A percentile compares a stretch with the other conserved stretches of the same genome.
phyloP scores from a whole-genome alignment of 2,888 invertebrate genomes.

The Allophyes oxyacanthae region DNA sequence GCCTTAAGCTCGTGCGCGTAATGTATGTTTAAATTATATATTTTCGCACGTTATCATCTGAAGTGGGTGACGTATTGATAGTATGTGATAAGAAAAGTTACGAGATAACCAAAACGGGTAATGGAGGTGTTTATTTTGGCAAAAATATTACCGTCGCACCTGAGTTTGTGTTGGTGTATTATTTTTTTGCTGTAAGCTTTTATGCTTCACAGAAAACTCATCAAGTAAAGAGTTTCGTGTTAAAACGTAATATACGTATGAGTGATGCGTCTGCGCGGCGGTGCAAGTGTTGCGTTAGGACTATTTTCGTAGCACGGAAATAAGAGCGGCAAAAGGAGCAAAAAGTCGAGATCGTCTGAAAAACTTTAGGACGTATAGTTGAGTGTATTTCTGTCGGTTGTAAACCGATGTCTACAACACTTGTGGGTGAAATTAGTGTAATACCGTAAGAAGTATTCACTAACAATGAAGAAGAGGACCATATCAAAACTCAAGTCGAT shows the following conservation, averaged over 20 bases:
- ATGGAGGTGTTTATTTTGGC: slow-evolving; percentile 53
- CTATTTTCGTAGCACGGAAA: slow-evolving; percentile 90
- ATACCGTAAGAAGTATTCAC: slow-evolving; percentile 52
- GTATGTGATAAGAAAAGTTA: slow-evolving; percentile 67
- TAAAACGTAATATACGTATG: slow-evolving; percentile 66
- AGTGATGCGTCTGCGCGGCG: slow-evolving; percentile 85
- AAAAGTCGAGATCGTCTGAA: slow-evolving; percentile 84
- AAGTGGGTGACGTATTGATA: slow-evolving; percentile 70
- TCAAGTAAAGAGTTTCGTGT: slow-evolving; percentile 50
- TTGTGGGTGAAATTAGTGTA: slow-evolving; percentile 70
- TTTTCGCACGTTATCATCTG: slow-evolving; percentile 59
- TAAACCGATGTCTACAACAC: slow-evolving; percentile 76
- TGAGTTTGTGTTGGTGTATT: slow-evolving; percentile 31
- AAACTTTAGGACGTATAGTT: slow-evolving; percentile 86
- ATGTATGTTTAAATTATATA: slow-evolving; percentile 54
- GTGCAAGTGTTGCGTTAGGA: slow-evolving; percentile 85
- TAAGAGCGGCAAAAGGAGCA: slow-evolving; percentile 89
- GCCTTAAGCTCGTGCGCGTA: slow-evolving; percentile 68
- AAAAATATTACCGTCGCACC: slow-evolving; percentile 41
- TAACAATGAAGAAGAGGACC: slow-evolving; percentile 85
- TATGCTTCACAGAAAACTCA: slow-evolving; percentile 22
- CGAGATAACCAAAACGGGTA: slow-evolving; percentile 65
- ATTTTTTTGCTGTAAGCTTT: slow-evolving; percentile 21
- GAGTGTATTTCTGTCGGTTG: slow-evolving; percentile 85
- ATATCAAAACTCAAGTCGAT: slow-evolving; percentile 84